Base-by-base conservation (phyloP, 2,797 vertebrate species). In the Pelochelys cantorii region DNA sequence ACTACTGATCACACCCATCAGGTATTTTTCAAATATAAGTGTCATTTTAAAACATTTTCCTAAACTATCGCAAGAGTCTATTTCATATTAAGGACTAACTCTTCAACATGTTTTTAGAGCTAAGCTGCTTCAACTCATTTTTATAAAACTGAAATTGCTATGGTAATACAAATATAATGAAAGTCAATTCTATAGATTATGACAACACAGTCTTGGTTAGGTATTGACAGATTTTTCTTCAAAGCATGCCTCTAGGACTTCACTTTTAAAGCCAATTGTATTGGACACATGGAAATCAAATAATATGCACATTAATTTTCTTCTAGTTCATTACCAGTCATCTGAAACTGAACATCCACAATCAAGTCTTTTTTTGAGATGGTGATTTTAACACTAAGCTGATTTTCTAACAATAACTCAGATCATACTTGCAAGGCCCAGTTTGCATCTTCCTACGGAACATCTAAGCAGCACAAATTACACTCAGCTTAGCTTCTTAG, bases 221-320 rank as follows among this genome's bases (percentile, higher is more conserved):
- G 55, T 68, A 91, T 56, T 34, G 91, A 85, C 8, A 88, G 83
- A 93, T 95, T 94, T 90, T 94, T 90, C 74, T 93, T 95, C 94
- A 94, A 94, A 96, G 90, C 57, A 88, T 90, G 90, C 79, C 88
- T 90, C 90, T 93, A 92, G 86, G 85, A 92, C 88, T 87, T 34
- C 60, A 68, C 75, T 95, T 96, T 96, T 91, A 93, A 91, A 97
- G 88, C 62, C 78, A 91, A 95, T 82, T 54, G 90, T 81, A 92
- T 10, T 93, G 83, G 42, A 92, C 89, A 93, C 78, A 95, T 11
- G 83, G 7, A 96, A 96, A 97, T 96, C 93, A 96, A 94, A 92
- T 95, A 95, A 94, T 31, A 29, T 14, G 83, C 55, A 85, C 79
- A 90, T 88, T 88, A 92, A 92, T 95, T 96, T 95, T 94, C 48